phyloP scores from a whole-genome alignment of 2,797 vertebrate species.

The Protosalanx chinensis region DNA sequence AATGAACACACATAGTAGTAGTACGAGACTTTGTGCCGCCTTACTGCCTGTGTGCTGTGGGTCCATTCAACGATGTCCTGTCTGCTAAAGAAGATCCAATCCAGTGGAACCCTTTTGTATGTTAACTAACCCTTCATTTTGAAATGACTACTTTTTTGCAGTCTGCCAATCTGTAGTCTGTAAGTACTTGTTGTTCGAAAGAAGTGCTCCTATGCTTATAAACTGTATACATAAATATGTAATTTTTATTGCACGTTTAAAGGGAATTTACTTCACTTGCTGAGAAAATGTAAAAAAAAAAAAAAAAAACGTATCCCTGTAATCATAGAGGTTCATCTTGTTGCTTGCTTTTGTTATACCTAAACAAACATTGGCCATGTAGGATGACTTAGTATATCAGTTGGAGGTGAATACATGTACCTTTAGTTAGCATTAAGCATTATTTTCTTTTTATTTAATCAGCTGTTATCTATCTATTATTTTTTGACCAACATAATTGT shows the following conservation, averaged over 20 bases:
- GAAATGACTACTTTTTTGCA: slow-evolving; percentile 77
- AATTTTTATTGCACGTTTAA: slow-evolving; percentile 98
- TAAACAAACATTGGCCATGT: slow-evolving; percentile 72
- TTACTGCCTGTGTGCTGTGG: slow-evolving; percentile 55
- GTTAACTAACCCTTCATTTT: slow-evolving; percentile 70
- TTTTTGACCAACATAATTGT: slow-evolving; percentile 4
- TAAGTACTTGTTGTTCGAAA: slow-evolving; percentile 90
- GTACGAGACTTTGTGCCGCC: slow-evolving; percentile 66
- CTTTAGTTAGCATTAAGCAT: slow-evolving; percentile 1
- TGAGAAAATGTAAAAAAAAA: slow-evolving; percentile 67
- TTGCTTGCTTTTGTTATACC: slow-evolving; percentile 82
- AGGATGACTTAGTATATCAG: slow-evolving; percentile 70
- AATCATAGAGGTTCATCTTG: slow-evolving; percentile 78
- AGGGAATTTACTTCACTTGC: slow-evolving; percentile 85
- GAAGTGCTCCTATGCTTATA: slow-evolving; percentile 95
- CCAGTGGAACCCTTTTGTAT: slow-evolving; percentile 75
- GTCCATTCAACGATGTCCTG: slow-evolving; percentile 71
- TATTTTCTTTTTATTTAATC: background rate
- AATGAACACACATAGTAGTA: slow-evolving; percentile 30
- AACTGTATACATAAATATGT: slow-evolving; percentile 91
- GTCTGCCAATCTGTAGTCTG: slow-evolving; percentile 91
- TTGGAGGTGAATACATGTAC: slow-evolving; percentile 44
- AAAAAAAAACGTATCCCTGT: slow-evolving; percentile 78
- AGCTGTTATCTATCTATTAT: slow-evolving; percentile 9
- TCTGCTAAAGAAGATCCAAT: slow-evolving; percentile 76